Percentiles rank a stretch among this genome's conserved stretches.
These are phyloP conservation scores for Trilocha varians DNA, from an alignment of 2,888 invertebrate genomes.

Conservation along the genomic window DNA sequence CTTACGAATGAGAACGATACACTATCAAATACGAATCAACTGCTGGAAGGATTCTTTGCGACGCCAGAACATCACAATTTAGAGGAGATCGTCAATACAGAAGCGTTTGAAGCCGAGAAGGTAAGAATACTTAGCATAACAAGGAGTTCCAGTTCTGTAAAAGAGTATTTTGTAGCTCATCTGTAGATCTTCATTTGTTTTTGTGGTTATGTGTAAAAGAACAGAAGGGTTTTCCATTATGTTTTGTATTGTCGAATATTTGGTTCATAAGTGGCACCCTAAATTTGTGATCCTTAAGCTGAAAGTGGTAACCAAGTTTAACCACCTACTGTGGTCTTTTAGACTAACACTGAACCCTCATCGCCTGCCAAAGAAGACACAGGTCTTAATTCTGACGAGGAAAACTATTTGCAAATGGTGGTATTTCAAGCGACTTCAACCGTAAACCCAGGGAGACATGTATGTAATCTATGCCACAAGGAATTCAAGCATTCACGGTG, in stretches of 20 bases:
- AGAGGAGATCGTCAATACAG: conserved; percentile 23
- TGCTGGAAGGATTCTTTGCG: conserved; percentile 52
- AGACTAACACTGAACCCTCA: conserved; percentile 2
- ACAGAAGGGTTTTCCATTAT: too few species aligned
- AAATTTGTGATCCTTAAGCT: too few species aligned
- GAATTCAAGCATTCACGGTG: conserved; percentile 76
- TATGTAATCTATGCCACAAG: conserved; percentile 76
- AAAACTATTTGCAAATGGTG: conserved; percentile 59
- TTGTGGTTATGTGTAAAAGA: too few species aligned
- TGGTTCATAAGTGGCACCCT: too few species aligned
- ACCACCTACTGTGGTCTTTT: too few species aligned
- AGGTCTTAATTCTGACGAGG: conserved; percentile 53
- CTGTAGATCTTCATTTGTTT: too few species aligned
- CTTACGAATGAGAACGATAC: conserved; percentile 55
- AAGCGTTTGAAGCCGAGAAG: conserved; percentile 30
- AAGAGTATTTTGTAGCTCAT: too few species aligned
- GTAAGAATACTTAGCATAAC: conserved; percentile 13
- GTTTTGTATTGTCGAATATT: too few species aligned
- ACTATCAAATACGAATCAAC: conserved; percentile 28
- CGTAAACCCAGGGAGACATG: conserved; percentile 71
- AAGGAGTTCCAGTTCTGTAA: too few species aligned
- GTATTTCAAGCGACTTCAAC: conserved; percentile 68
- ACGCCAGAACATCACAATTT: conserved; percentile 19
- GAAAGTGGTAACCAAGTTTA: too few species aligned
- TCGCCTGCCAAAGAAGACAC: conserved; percentile 34